Evolutionary conservation across 2,113 vertebrate genomes (phyloP).

Genomic region (Pelecanus crispus): DNA sequence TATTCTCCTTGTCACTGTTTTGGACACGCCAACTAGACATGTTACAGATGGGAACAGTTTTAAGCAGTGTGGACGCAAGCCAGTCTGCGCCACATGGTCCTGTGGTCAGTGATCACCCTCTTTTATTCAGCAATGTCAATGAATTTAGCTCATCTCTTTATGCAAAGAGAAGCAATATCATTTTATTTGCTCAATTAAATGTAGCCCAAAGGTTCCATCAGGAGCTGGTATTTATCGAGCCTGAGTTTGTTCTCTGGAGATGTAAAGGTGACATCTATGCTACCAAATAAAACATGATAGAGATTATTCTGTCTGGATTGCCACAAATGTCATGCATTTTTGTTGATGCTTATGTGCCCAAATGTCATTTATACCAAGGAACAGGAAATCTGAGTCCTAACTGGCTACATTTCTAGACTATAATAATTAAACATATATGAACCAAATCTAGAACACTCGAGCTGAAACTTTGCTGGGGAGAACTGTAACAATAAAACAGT

Average conservation of each 20-base stretch:
- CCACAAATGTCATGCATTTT: neutral
- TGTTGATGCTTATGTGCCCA: neutral
- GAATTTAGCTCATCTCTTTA: neutral
- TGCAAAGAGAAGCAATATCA: neutral
- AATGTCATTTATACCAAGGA: neutral
- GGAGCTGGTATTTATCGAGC: neutral
- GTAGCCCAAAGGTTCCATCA: neutral
- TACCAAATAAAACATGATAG: neutral
- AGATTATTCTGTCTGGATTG: neutral
- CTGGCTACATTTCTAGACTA: neutral
- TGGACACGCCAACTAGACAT: accelerated
- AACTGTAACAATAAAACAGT: neutral
- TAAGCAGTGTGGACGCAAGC: neutral
- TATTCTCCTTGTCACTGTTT: neutral
- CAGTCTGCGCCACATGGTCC: neutral
- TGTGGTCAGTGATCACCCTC: neutral
- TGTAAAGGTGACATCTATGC: neutral
- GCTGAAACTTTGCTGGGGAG: neutral
- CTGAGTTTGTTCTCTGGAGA: neutral
- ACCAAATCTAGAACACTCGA: neutral
- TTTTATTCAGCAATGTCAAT: neutral
- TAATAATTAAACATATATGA: neutral
- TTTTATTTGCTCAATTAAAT: neutral
- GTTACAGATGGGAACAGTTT: neutral
- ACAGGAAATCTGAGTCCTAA: neutral